Evolutionary conservation across 2,888 invertebrate genomes (phyloP).

Genomic region (Eremobia ochroleuca): DNA sequence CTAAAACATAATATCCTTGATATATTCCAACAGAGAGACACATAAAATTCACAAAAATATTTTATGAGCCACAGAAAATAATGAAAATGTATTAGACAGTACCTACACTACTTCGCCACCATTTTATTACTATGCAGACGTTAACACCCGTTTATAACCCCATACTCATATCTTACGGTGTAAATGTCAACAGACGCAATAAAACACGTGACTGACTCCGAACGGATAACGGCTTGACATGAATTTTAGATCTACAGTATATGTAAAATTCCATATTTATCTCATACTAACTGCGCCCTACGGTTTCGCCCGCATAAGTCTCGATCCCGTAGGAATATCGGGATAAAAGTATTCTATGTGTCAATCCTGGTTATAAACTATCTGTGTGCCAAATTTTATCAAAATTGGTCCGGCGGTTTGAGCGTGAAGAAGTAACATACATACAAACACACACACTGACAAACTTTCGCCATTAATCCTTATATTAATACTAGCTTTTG

Average conservation of each 20-base stretch:
- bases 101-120: conserved; percentile 44
- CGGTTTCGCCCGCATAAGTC: no score
- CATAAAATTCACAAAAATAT: conserved; percentile 33
- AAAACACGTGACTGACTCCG: conserved; percentile 76
- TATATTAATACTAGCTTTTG: no score
- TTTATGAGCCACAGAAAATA: conserved; percentile 44
- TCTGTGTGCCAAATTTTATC: no score
- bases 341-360: no score
- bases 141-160: conserved; percentile 64
- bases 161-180: conserved; percentile 66
- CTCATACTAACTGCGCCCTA: no score
- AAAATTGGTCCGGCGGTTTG: no score
- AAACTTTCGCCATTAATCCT: no score
- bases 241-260: conserved; percentile 74
- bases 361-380: no score
- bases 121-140: conserved; percentile 62
- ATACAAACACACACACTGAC: no score
- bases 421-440: no score
- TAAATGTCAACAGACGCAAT: conserved; percentile 78
- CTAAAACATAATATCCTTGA: neutral
- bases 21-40: conserved; percentile 4
- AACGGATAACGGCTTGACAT: conserved; percentile 70
- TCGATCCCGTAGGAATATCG: no score
- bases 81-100: conserved; percentile 49
- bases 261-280: conserved; percentile 11